These are phyloP conservation scores for Drosophila affinis DNA, from an alignment of 2,888 invertebrate species.

Conservation along the genomic window DNA sequence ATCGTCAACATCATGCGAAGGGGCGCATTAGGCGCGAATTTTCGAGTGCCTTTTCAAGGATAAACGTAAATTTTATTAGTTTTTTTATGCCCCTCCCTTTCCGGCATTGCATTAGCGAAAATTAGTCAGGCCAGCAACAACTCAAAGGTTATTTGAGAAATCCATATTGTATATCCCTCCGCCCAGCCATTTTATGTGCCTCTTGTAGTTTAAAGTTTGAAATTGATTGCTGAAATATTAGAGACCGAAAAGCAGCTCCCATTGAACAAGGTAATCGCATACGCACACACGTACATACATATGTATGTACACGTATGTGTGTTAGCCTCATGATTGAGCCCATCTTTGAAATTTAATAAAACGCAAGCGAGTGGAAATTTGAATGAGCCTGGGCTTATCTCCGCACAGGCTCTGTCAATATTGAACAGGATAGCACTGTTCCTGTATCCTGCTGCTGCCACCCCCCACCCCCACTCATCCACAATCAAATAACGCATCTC, in stretches of 20 bases:
- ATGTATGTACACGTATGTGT: neutral
- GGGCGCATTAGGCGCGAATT: conserved; percentile 75
- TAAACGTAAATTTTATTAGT: conserved; percentile 80
- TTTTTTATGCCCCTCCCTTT: conserved; percentile 45
- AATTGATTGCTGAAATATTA: conserved; percentile 15
- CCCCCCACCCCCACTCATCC: neutral
- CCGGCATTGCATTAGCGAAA: conserved; percentile 71
- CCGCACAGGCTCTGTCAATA: conserved; percentile 23
- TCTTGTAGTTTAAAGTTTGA: conserved; percentile 14
- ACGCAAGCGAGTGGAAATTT: neutral
- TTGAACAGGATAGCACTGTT: conserved; percentile 9
- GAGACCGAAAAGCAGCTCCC: neutral
- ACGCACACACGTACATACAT: neutral
- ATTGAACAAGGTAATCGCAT: conserved; percentile 15
- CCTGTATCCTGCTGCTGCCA: neutral
- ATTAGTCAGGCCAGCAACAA: conserved; percentile 64
- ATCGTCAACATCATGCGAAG: conserved; percentile 26
- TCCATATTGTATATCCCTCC: conserved; percentile 11
- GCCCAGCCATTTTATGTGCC: conserved; percentile 7
- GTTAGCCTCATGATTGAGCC: neutral
- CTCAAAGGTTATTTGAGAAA: conserved; percentile 65
- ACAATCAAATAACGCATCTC: neutral
- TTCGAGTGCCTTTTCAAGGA: conserved; percentile 77
- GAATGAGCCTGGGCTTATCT: neutral
- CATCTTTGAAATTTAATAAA: conserved; percentile 8